Evolutionary conservation across 1,140 invertebrate species (phyloP).

Genomic region (Cataglyphis hispanica): DNA sequence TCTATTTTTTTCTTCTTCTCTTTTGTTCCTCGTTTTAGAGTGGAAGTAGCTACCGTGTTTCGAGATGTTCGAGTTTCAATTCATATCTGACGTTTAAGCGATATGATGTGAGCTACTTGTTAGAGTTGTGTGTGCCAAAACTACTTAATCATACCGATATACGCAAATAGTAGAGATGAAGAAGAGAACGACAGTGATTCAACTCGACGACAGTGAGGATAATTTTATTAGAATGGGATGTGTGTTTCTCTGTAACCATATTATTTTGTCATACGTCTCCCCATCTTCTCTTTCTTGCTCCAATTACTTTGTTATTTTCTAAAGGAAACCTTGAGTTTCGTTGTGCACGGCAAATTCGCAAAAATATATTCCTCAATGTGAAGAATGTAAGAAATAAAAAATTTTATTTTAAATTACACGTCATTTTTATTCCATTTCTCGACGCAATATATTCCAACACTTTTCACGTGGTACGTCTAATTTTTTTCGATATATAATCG

Average conservation of each 20-base stretch:
- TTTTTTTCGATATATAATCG: conserved; percentile 5
- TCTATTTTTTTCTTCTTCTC: background rate
- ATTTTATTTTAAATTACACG: conserved; percentile 33
- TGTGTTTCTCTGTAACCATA: conserved; percentile 20
- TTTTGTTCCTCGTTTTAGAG: background rate
- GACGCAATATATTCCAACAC: background rate
- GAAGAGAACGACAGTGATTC: conserved; percentile 38
- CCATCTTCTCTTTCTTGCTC: background rate
- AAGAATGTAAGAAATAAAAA: background rate
- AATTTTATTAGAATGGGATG: conserved; percentile 42
- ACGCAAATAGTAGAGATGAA: conserved; percentile 42
- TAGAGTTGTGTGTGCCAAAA: conserved; percentile 28
- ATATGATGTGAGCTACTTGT: background rate
- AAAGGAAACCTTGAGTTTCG: conserved; percentile 1
- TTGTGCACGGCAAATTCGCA: background rate
- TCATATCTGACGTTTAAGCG: background rate
- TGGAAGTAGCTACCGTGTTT: background rate
- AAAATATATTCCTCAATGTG: background rate
- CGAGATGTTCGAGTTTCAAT: background rate
- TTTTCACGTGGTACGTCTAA: conserved; percentile 11
- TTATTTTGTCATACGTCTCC: background rate
- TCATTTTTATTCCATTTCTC: background rate
- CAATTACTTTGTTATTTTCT: conserved; percentile 18
- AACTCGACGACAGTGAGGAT: conserved; percentile 17
- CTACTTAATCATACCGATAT: conserved; percentile 28